These are phyloP conservation scores for Gephyroberyx darwinii DNA, from an alignment of 2,797 vertebrate species.

Conservation along the genomic window DNA sequence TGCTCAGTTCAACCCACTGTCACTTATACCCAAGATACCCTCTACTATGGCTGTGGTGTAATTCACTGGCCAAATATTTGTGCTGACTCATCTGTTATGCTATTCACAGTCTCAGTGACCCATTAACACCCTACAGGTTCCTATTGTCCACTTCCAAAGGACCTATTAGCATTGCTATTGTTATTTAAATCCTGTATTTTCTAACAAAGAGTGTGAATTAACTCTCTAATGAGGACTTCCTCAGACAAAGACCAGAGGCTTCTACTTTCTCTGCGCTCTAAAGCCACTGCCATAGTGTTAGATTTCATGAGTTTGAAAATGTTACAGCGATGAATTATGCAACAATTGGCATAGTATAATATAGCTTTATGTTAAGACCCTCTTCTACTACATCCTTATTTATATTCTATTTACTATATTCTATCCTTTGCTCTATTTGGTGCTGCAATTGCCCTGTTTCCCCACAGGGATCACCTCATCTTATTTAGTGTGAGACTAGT, in stretches of 20 bases:
- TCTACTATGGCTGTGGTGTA: conserved; percentile 58
- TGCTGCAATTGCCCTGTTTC: not conserved
- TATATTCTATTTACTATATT: too few species aligned
- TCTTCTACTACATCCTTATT: too few species aligned
- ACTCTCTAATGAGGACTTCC: conserved; percentile 83
- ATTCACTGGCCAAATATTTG: conserved; percentile 86
- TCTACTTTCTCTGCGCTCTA: conserved; percentile 69
- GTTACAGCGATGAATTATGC: not conserved
- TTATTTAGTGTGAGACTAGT: too few species aligned
- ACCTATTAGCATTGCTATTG: conserved; percentile 81
- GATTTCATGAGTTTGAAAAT: conserved; percentile 21
- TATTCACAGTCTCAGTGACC: conserved; percentile 83
- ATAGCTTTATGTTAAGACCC: too few species aligned
- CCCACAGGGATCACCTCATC: not conserved
- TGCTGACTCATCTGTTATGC: conserved; percentile 80
- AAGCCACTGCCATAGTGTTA: conserved; percentile 59
- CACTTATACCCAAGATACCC: conserved; percentile 30
- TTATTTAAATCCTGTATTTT: conserved; percentile 84
- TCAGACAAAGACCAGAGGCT: conserved; percentile 68
- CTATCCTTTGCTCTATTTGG: not conserved
- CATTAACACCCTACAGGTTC: conserved; percentile 80
- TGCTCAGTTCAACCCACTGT: conserved; percentile 16
- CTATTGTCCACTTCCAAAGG: conserved; percentile 77
- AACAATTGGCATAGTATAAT: conserved; percentile 11
- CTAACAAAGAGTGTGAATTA: conserved; percentile 80